Evolutionary conservation across 2,113 vertebrate species (phyloP), one percentile per base, ranked within the genome.

Genomic region (Salvator merianae): DNA sequence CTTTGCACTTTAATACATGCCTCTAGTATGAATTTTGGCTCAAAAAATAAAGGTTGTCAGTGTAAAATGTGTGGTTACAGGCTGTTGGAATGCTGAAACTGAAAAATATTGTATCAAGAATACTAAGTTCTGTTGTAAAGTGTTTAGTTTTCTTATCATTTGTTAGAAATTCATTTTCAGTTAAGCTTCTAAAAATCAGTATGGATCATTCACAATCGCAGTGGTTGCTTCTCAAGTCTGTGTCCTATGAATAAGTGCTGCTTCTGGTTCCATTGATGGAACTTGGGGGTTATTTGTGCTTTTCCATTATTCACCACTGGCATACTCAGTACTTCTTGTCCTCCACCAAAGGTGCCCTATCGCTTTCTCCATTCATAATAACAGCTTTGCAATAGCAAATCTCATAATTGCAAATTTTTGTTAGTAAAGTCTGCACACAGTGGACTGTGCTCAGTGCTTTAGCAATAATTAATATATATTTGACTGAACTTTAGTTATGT

Each of bases 171-270:
- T 40, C 18, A 75, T 32, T 84, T 80, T 80, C 82, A 88, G 43
- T 87, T 87, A 76, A 14, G 63, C 81, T 90, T 93, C 84, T 90
- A 76, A 92, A 93, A 89, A 90, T 88, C 81, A 85, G 85, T 87
- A 68, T 0, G 26, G 65, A 72, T 63, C 89, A 47, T 93, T 91
- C 79, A 72, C 89, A 83, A 55, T 89, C 5, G 5, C 77, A 82
- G 74, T 84, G 75, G 82, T 55, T 53, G 34, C 77, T 70, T 83
- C 76, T 72, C 38, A 68, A 68, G 75, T 20, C 47, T 84, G 0
- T 82, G 71, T 69, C 91, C 86, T 89, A 86, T 87, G 81, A 80
- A 84, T 88, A 87, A 79, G 71, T 87, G 84, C 86, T 89, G 65
- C 87, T 76, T 0, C 8, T 87, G 88, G 79, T 55, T 68, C 87